phyloP scores from a whole-genome alignment of 2,113 vertebrate genomes.

The Grus americana region DNA sequence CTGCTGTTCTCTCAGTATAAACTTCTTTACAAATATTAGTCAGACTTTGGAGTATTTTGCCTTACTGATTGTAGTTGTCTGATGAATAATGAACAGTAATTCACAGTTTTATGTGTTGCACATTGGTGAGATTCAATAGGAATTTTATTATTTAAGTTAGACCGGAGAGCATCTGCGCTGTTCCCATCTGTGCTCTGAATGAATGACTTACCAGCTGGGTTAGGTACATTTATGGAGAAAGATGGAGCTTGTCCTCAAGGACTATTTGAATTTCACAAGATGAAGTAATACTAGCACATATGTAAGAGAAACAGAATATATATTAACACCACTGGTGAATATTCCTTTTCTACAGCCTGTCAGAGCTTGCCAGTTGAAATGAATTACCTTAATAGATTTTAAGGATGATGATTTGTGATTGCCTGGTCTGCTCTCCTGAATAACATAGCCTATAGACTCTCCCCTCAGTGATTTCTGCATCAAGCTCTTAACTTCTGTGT shows the following conservation, averaged over 20 bases:
- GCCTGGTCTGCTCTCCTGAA: not conserved
- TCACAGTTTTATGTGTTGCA: not conserved
- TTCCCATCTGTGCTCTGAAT: not conserved
- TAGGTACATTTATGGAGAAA: not conserved
- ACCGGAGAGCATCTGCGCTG: not conserved
- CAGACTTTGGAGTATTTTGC: not conserved
- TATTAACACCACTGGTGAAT: not conserved
- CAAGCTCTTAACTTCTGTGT: not conserved
- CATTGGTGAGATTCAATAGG: not conserved
- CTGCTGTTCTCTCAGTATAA: not conserved
- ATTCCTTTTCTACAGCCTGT: not conserved
- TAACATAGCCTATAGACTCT: not conserved
- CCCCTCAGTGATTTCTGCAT: not conserved
- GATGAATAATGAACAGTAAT: not conserved
- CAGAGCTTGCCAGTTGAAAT: constrained; percentile 3
- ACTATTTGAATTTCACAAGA: constrained; percentile 13
- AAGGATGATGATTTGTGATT: not conserved
- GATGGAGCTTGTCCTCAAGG: not conserved
- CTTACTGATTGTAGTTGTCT: not conserved
- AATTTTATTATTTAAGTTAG: constrained; percentile 1
- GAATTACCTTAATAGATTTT: not conserved
- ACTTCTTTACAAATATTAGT: not conserved
- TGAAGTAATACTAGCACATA: not conserved
- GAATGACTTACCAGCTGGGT: not conserved
- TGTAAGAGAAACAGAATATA: not conserved